phyloP scores from a whole-genome alignment of 2,888 invertebrate species.

The Lumbricus terrestris region DNA sequence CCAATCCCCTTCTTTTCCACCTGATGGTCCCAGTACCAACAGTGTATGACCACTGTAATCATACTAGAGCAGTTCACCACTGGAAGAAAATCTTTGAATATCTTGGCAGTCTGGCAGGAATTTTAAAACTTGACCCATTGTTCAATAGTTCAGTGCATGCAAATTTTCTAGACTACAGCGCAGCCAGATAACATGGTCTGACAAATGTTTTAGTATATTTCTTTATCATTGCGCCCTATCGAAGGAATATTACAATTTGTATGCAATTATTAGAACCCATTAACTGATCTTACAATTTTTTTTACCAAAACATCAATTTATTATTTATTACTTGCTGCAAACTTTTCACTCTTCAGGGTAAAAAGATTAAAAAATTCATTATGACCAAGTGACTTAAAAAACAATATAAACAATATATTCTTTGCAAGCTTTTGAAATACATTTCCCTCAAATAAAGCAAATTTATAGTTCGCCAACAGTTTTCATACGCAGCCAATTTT shows the following conservation, averaged over 20 bases:
- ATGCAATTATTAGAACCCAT: too few relatives aligned
- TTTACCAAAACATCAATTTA: neutral
- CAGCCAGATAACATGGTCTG: neutral
- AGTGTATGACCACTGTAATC: neutral
- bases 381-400: neutral
- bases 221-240: neutral
- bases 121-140: neutral
- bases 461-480: too few relatives aligned
- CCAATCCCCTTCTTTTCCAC: too few relatives aligned
- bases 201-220: neutral
- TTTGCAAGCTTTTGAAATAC: neutral
- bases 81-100: neutral
- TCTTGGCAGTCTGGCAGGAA: neutral
- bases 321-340: neutral
- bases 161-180: neutral
- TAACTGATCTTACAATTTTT: neutral
- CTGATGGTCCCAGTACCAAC: neutral
- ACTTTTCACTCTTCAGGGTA: neutral
- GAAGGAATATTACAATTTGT: too few relatives aligned
- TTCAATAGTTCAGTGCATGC: neutral
- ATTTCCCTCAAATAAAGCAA: neutral
- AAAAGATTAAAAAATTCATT: neutral
- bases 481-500: too few relatives aligned
- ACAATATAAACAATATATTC: neutral
- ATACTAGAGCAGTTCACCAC: neutral